A percentile compares a stretch with the other conserved stretches of the same genome.
Conservation (phyloP, 2,888 invertebrate genomes). For the Leptinotarsa rubiginosa region DNA sequence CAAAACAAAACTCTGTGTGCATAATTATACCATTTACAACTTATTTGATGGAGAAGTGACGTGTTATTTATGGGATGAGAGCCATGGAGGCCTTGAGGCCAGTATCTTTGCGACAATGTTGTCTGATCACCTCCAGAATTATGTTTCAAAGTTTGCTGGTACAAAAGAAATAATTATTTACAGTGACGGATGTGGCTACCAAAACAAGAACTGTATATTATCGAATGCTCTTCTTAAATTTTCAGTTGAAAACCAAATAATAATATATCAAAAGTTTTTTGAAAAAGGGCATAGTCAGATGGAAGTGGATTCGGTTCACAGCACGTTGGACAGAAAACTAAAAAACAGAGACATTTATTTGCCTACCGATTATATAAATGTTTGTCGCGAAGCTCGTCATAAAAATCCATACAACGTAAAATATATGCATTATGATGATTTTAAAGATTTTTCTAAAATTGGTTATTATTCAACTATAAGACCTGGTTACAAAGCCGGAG, state of each 20-base stretch:
- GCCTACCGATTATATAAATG: conserved; percentile 10
- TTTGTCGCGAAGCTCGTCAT: conserved; percentile 7
- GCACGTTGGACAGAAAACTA: conserved; percentile 7
- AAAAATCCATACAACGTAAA: conserved; percentile 19
- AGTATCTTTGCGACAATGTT: conserved; percentile 24
- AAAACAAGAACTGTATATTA: conserved; percentile 15
- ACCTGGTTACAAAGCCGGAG: conserved; percentile 19
- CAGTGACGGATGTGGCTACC: conserved; percentile 20
- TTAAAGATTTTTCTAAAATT: conserved; percentile 7
- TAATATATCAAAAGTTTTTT: conserved; percentile 20
- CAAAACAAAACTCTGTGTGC: conserved; percentile 51
- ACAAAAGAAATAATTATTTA: conserved; percentile 22
- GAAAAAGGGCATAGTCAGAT: conserved; percentile 19
- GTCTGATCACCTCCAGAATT: not conserved
- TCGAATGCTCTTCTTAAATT: conserved; percentile 22
- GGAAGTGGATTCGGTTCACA: conserved; percentile 19
- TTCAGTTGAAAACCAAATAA: conserved; percentile 3
- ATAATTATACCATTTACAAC: conserved; percentile 52
- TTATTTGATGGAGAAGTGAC: conserved; percentile 39
- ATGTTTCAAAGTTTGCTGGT: conserved; percentile 10
- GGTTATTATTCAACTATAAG: conserved; percentile 3
- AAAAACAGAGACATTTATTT: conserved; percentile 7
- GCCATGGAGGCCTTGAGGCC: conserved; percentile 25
- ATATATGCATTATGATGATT: conserved; percentile 20
- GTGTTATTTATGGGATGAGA: conserved; percentile 51